Evolutionary conservation across 2,113 vertebrate species (phyloP), one percentile per base, ranked within the genome.

Genomic region (Ovis aries): DNA sequence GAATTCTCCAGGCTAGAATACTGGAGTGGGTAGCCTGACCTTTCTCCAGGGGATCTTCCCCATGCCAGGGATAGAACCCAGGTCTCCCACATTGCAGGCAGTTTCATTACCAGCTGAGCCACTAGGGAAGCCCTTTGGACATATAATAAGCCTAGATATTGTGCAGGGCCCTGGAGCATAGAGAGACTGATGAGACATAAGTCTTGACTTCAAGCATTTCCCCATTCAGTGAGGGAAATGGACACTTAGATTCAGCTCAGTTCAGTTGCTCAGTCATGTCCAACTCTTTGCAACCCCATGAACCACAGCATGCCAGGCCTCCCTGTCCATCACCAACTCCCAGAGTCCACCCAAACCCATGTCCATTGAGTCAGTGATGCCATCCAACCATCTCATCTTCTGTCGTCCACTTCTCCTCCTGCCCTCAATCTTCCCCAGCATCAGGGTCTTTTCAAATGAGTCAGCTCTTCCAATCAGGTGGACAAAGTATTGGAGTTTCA

Each of bases 61-160:
- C n/a, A 71, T 40, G 3, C 67, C 19, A 71, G 36, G 67, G 19
- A 23, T 23, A 11, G 4, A 71, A 71, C n/a, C n/a, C 67, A 71
- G 19, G 67, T 40, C 67, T 40, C n/a, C n/a, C 10, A 0, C 10
- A 71, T 21, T 40, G n/a, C n/a, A 40, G 67, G n/a, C 0, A 0
- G 67, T 40, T 71, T 71, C n/a, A 40, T 71, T 23, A 71, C 19
- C 67, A 71, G 67, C n/a, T 23, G n/a, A 71, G 67, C n/a, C 67
- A 40, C n/a, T 19, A 40, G n/a, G 67, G 19, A 71, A 71, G n/a
- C 67, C 5, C 67, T 90, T 31, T 45, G 50, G 71, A 88, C 31
- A 59, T 94, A 16, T 43, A 2, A 19, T 71, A 64, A 48, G 3
- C 90, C 45, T 81, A 13, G 21, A 91, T 62, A 55, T 11, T 50